Evolutionary conservation across 2,113 vertebrate genomes (phyloP).

Genomic region (Holacanthus passer): DNA sequence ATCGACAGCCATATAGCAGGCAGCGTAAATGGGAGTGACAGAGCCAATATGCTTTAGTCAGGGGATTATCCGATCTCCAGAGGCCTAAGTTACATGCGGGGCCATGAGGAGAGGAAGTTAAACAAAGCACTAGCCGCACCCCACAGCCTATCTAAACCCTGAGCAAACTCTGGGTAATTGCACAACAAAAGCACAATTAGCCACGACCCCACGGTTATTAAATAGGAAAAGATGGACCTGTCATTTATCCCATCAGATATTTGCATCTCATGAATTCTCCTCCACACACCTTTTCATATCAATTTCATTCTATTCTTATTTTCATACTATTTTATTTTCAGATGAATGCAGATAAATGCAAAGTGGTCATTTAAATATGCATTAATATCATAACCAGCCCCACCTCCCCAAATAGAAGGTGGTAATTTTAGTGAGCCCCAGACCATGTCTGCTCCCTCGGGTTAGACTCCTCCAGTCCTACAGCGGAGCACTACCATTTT

Average conservation of each 20-base stretch:
- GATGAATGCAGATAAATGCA: constrained; percentile 84
- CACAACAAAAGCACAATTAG: constrained; percentile 88
- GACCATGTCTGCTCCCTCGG: constrained; percentile 59
- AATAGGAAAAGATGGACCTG: constrained; percentile 75
- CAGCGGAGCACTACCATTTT: constrained; percentile 19
- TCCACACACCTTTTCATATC: constrained; percentile 55
- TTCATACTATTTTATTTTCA: constrained; percentile 74
- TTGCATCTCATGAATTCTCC: constrained; percentile 86
- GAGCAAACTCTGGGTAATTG: constrained; percentile 83
- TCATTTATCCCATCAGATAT: constrained; percentile 78
- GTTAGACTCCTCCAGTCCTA: constrained; percentile 34
- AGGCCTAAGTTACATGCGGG: constrained; percentile 69
- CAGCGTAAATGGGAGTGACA: constrained; percentile 68
- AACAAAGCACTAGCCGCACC: constrained; percentile 78
- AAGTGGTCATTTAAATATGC: constrained; percentile 86
- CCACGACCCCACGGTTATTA: constrained; percentile 78
- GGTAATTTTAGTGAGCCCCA: constrained; percentile 68
- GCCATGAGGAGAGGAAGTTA: constrained; percentile 75
- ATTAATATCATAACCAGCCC: constrained; percentile 64
- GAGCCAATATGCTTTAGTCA: constrained; percentile 77
- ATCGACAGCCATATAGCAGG: constrained; percentile 43
- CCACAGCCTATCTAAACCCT: constrained; percentile 75
- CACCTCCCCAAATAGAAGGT: constrained; percentile 46
- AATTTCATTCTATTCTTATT: constrained; percentile 54
- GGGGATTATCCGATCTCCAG: constrained; percentile 80